Evolutionary conservation across 2,113 vertebrate genomes (phyloP).

Genomic region (Laterallus jamaicensis): DNA sequence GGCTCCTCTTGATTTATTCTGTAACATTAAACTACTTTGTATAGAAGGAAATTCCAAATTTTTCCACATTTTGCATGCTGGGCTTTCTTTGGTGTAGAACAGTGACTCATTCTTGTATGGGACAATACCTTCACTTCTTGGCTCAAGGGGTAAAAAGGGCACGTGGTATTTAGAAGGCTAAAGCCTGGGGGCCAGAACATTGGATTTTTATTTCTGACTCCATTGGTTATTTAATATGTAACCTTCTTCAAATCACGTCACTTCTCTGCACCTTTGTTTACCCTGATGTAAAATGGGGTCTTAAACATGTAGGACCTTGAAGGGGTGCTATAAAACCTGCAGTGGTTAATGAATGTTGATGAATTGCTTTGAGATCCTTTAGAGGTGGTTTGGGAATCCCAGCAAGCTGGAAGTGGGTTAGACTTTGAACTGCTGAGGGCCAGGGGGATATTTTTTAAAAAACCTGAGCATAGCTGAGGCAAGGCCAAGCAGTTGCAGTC

Average conservation of each 20-base stretch:
- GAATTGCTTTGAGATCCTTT: not conserved
- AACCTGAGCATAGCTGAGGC: not conserved
- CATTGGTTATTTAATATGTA: not conserved
- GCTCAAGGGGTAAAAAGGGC: not conserved
- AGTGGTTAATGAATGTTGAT: not conserved
- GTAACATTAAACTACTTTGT: conserved; percentile 28
- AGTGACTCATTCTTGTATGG: conserved; percentile 22
- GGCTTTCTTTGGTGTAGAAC: not conserved
- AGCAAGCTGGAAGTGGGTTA: not conserved
- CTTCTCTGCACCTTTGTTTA: conserved; percentile 23
- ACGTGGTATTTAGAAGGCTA: not conserved
- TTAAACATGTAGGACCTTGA: not conserved
- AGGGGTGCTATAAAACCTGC: not conserved
- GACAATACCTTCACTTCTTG: not conserved
- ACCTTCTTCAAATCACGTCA: not conserved
- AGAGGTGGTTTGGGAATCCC: not conserved
- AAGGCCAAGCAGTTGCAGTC: not conserved
- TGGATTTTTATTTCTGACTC: not conserved
- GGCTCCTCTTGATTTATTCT: conserved; percentile 32
- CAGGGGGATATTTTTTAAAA: not conserved
- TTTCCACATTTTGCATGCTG: not conserved
- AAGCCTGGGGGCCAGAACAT: not conserved
- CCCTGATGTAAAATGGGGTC: not conserved
- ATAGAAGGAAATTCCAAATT: conserved; percentile 56
- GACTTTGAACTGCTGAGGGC: not conserved